These are phyloP conservation scores for Tiphia femorata DNA, from an alignment of 2,888 invertebrate genomes.

Conservation along the genomic window DNA sequence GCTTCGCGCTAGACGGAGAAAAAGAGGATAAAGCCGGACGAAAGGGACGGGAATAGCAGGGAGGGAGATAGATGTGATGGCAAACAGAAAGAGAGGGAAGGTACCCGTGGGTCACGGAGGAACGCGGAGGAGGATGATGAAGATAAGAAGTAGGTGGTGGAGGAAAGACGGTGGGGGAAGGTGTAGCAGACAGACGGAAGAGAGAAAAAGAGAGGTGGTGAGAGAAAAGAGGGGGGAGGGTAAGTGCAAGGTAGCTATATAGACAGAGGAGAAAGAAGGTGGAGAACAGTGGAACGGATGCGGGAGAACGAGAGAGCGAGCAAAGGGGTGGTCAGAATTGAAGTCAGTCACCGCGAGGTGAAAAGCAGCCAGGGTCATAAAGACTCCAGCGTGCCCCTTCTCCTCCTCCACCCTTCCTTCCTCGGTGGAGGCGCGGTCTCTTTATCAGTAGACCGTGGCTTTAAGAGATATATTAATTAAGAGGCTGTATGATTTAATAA, in stretches of 20 bases:
- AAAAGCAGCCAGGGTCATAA: conserved; percentile 1
- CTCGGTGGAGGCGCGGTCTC: too few relatives aligned
- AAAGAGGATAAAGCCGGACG: conserved; percentile 14
- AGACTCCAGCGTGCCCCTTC: not conserved
- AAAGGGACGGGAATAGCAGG: not conserved
- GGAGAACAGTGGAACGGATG: not conserved
- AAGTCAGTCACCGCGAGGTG: not conserved
- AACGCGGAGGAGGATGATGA: conserved; percentile 12
- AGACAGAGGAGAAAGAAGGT: too few relatives aligned
- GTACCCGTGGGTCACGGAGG: too few relatives aligned
- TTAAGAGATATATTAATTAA: conserved; percentile 48
- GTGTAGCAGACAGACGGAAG: too few relatives aligned
- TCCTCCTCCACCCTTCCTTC: too few relatives aligned
- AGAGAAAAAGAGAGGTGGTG: conserved; percentile 20
- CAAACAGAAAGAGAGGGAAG: conserved; percentile 1
- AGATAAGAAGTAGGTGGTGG: too few relatives aligned
- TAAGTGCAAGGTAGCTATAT: too few relatives aligned
- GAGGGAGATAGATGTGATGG: not conserved
- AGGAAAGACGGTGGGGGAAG: conserved; percentile 3
- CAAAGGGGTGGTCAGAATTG: not conserved
- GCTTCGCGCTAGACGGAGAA: conserved; percentile 28
- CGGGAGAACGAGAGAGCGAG: not conserved
- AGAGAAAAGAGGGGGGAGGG: conserved; percentile 9
- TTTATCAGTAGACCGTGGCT: conserved; percentile 24
- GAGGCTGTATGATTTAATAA: conserved; percentile 44